Conservation (phyloP, 2,113 vertebrate genomes). For the Oryzias curvinotus region DNA sequence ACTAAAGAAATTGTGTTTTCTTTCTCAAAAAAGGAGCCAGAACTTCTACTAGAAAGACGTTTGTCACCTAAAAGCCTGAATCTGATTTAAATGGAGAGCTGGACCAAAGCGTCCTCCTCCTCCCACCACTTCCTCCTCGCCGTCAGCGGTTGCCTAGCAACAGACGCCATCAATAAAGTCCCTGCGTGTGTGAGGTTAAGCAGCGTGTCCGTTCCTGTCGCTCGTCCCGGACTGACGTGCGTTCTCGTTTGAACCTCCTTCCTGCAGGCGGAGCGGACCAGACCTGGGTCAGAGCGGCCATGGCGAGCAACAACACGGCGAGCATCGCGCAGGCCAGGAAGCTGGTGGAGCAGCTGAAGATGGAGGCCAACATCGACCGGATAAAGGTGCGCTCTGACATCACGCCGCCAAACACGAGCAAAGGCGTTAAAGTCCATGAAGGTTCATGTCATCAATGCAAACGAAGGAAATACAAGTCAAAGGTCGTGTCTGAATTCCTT, state of each 20-base stretch:
- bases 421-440: too few species aligned
- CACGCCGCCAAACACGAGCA: too few species aligned
- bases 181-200: slow-evolving; percentile 35
- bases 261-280: slow-evolving; percentile 27
- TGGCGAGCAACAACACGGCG: slow-evolving; percentile 99
- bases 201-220: slow-evolving; percentile 32
- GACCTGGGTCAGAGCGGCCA: slow-evolving; percentile 61
- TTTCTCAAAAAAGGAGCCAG: too few species aligned
- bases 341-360: slow-evolving; percentile 99
- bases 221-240: slow-evolving; percentile 10
- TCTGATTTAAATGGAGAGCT: slow-evolving; percentile 48
- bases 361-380: slow-evolving; percentile 99
- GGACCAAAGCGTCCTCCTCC: slow-evolving; percentile 48
- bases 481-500: too few species aligned
- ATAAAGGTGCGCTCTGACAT: slow-evolving; percentile 85
- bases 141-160: slow-evolving; percentile 68
- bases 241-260: slow-evolving; percentile 6
- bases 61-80: slow-evolving; percentile 7
- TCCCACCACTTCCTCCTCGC: slow-evolving; percentile 43
- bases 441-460: too few species aligned
- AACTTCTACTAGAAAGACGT: too few species aligned
- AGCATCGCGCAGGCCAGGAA: slow-evolving; percentile 97
- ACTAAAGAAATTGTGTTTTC: too few species aligned
- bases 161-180: slow-evolving; percentile 67
- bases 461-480: too few species aligned